Evolutionary conservation across 2,113 vertebrate species (phyloP), one percentile per base, ranked within the genome.

Genomic region (Furnarius figulus): DNA sequence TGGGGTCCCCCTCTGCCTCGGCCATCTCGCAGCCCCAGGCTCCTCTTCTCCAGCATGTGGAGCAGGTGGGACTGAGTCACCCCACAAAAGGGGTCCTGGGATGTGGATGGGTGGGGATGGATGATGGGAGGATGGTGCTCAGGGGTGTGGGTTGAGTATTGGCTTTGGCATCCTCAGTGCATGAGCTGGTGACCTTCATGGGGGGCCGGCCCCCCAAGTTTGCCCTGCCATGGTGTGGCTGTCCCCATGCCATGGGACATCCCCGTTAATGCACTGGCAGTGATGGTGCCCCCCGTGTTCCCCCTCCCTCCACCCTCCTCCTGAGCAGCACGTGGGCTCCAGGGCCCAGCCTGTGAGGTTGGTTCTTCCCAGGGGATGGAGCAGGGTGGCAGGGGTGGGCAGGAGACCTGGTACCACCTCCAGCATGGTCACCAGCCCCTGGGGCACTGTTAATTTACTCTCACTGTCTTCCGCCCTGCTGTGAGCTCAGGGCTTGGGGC

Each of bases 401-500:
- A 81, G 73, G 37, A 56, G 40, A 19, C n/a, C 44, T 47, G 39
- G 30, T 56, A 16, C 10, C 5, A 3, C 30, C 19, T 55, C 27
- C 25, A 62, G 35, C 62, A 21, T 2, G 0, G 17, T 50, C 84
- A 53, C 53, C 71, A 75, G 52, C 49, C 47, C 59, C 44, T 0
- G 6, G 40, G 71, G 8, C 40, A 50, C 5, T 4, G 4, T 55
- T 70, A 4, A 33, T 46, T 80, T 39, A 50, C 56, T 72, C 79
- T 95, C 49, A 61, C 76, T 84, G 95, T 94, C 92, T 93, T 96
- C 95, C 92, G 0, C 49, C 65, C 79, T 8, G 14, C 85, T 47
- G 42, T 14, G 50, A 75, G 87, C 73, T 30, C 3, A 33, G 90
- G 62, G 85, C 90, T 78, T 5, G 8, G 89, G 86, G 87, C 78